Evolutionary conservation across 30 jellyfish, hydroid and myxozoan species (phyloP).

Genomic region (Pseudorhiza aurosa): DNA sequence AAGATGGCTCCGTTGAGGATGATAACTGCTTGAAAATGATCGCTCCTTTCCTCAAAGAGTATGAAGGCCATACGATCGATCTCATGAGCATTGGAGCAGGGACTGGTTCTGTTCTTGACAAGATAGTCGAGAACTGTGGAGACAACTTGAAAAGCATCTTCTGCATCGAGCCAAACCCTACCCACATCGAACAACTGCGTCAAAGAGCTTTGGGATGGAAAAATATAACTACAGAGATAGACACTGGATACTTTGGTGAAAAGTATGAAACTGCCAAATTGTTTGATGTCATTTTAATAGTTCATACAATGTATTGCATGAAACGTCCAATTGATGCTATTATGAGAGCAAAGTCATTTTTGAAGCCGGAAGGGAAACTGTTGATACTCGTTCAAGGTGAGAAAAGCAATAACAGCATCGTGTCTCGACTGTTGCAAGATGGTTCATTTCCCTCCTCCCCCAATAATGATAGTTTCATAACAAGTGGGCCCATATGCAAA

Average conservation of each 20-base stretch:
- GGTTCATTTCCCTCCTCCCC: neutral
- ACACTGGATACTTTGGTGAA: neutral
- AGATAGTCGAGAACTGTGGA: neutral
- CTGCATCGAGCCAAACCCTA: neutral
- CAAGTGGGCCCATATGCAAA: neutral
- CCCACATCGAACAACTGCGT: neutral
- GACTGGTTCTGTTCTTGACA: neutral
- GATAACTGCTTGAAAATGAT: neutral
- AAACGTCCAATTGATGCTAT: neutral
- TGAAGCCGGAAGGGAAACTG: neutral
- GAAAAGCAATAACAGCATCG: neutral
- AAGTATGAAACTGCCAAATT: neutral
- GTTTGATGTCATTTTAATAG: neutral
- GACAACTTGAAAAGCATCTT: neutral
- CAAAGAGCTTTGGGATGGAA: neutral
- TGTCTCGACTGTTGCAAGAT: neutral
- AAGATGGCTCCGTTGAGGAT: neutral
- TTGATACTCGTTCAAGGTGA: neutral
- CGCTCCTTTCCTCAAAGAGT: neutral
- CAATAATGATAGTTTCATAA: neutral
- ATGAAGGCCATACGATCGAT: neutral
- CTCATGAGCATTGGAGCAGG: neutral
- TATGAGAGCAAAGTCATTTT: neutral
- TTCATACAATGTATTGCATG: neutral
- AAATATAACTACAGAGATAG: neutral